These are phyloP conservation scores for Oreochromis niloticus DNA, from an alignment of 2,113 vertebrate species.

Conservation along the genomic window DNA sequence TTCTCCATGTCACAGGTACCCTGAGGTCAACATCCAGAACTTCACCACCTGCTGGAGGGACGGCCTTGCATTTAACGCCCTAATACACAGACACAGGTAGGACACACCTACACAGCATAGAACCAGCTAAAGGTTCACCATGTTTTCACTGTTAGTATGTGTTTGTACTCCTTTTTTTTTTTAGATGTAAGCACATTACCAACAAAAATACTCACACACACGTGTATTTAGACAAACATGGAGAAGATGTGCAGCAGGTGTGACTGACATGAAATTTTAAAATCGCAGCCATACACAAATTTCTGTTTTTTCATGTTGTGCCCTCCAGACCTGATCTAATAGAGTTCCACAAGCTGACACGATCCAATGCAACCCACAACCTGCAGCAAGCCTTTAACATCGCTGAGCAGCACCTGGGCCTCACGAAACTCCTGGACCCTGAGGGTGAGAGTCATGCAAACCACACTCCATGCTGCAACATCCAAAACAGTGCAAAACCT, in stretches of 20 bases:
- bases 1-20: constrained; percentile 73
- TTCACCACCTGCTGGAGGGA: constrained; percentile 96
- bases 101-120: not conserved
- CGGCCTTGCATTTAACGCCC: constrained; percentile 91
- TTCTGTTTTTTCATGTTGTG: not conserved
- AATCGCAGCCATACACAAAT: not conserved
- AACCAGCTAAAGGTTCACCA: not conserved
- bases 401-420: constrained; percentile 87
- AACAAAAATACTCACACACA: not conserved
- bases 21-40: constrained; percentile 94
- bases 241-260: rapidly evolving
- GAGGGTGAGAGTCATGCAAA: constrained; percentile 75
- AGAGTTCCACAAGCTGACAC: constrained; percentile 88
- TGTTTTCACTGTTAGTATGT: not conserved
- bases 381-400: constrained; percentile 91
- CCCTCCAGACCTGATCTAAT: constrained; percentile 83
- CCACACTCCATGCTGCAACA: not conserved
- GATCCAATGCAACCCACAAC: constrained; percentile 92
- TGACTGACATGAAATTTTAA: not conserved
- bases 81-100: constrained; percentile 93
- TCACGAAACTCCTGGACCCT: constrained; percentile 90
- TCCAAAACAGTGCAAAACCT: not conserved
- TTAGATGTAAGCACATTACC: not conserved
- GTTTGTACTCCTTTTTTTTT: not conserved
- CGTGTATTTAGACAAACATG: not conserved